These are phyloP conservation scores for Tapirus indicus DNA, from an alignment of 2,797 vertebrate genomes.

Conservation along the genomic window DNA sequence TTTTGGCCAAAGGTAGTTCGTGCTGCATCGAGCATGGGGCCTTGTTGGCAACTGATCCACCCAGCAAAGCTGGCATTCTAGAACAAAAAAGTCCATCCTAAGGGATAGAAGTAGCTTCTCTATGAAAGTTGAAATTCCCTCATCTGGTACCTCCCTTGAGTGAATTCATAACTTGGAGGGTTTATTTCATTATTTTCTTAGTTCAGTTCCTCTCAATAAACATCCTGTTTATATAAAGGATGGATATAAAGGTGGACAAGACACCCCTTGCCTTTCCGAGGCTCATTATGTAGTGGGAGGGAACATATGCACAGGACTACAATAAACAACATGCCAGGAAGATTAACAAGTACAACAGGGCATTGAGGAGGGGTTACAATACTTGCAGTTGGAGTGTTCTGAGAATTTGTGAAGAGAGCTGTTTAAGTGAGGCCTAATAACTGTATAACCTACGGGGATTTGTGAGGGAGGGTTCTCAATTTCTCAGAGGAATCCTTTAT, in stretches of 20 bases:
- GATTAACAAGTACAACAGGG: not conserved
- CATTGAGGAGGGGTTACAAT: not conserved
- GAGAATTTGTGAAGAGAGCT: not conserved
- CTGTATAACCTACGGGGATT: not conserved
- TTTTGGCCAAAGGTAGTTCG: not conserved
- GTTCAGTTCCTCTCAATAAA: not conserved
- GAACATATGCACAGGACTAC: no score
- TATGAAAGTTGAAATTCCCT: not conserved
- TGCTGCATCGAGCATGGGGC: no score
- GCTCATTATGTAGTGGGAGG: not conserved
- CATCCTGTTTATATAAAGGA: not conserved
- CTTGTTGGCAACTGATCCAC: not conserved
- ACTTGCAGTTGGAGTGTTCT: not conserved
- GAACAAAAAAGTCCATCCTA: not conserved
- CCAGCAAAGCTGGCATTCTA: not conserved
- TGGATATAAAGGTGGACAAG: not conserved
- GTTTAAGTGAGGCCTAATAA: not conserved
- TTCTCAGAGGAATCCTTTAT: not conserved
- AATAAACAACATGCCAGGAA: not conserved
- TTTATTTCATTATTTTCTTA: not conserved
- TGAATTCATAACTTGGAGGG: not conserved
- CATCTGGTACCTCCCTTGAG: not conserved
- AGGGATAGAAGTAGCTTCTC: not conserved
- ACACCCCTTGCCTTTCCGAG: not conserved
- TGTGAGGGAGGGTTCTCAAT: not conserved